A percentile compares a stretch with the other conserved stretches of the same genome.
These are phyloP conservation scores for Montipora capricornis DNA, from an alignment of 64 coral and sea anemone species.

Conservation along the genomic window DNA sequence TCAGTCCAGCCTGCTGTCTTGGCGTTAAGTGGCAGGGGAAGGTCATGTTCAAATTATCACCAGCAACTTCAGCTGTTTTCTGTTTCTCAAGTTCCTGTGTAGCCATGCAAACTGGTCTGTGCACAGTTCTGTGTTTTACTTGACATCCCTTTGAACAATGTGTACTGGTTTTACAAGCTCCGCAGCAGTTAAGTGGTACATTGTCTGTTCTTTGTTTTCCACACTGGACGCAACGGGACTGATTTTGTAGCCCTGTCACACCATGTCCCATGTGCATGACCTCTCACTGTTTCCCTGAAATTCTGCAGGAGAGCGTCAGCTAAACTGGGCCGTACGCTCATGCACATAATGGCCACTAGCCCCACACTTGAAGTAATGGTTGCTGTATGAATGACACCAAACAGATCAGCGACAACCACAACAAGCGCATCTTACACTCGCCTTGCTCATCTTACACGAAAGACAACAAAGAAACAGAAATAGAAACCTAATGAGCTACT, in stretches of 20 bases:
- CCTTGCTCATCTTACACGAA: neutral
- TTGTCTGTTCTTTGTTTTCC: neutral
- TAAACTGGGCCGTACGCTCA: slow-evolving; percentile 2
- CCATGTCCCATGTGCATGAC: slow-evolving; percentile 67
- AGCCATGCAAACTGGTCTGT: slow-evolving; percentile 49
- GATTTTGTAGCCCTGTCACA: slow-evolving; percentile 5
- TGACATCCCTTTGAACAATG: slow-evolving; percentile 65
- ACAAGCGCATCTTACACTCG: too few relatives aligned
- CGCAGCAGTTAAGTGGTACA: slow-evolving; percentile 17
- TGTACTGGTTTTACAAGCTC: slow-evolving; percentile 18
- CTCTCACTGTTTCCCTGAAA: slow-evolving; percentile 36
- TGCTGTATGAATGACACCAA: neutral
- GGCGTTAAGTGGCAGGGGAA: slow-evolving; percentile 35
- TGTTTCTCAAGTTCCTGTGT: neutral
- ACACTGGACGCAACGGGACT: too few relatives aligned
- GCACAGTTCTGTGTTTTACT: slow-evolving; percentile 7
- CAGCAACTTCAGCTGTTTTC: neutral
- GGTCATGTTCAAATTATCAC: neutral
- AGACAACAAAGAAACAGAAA: too few relatives aligned
- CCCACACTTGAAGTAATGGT: slow-evolving; percentile 27
- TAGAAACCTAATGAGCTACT: too few relatives aligned
- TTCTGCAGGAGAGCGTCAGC: slow-evolving; percentile 4
- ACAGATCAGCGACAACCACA: too few relatives aligned
- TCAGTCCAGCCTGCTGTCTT: slow-evolving; percentile 39
- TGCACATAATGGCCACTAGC: neutral